phyloP scores from a whole-genome alignment of 2,797 vertebrate species.

The Amniataba percoides region DNA sequence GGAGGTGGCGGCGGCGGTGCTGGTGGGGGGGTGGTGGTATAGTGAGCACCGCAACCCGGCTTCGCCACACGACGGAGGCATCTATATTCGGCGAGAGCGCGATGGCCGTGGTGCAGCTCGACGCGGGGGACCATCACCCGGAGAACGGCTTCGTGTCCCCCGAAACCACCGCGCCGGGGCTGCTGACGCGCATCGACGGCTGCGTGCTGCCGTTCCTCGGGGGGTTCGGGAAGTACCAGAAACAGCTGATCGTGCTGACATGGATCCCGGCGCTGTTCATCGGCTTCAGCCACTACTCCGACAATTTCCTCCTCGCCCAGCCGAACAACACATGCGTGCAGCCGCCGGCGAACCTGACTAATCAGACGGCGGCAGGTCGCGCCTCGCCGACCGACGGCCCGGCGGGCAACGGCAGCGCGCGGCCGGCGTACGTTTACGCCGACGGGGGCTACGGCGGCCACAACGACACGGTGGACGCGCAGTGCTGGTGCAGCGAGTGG shows the following conservation, averaged over 20 bases:
- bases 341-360: constrained; percentile 65
- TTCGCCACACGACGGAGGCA: constrained; percentile 75
- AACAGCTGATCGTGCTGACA: constrained; percentile 93
- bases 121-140: constrained; percentile 81
- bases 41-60: constrained; percentile 77
- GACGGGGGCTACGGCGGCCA: constrained; percentile 56
- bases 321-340: constrained; percentile 90
- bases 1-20: too few species aligned
- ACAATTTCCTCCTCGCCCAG: constrained; percentile 93
- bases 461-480: constrained; percentile 66
- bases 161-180: constrained; percentile 73
- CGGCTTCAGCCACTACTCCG: constrained; percentile 96
- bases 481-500: constrained; percentile 88
- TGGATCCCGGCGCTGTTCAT: constrained; percentile 96
- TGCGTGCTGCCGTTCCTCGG: constrained; percentile 92
- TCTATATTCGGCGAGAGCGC: constrained; percentile 71
- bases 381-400: constrained; percentile 50
- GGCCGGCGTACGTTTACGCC: constrained; percentile 34
- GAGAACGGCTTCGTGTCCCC: constrained; percentile 88
- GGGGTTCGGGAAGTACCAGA: constrained; percentile 93
- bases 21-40: constrained; percentile 42
- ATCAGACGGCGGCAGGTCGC: constrained; percentile 43
- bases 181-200: constrained; percentile 91
- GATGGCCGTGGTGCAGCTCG: constrained; percentile 86
- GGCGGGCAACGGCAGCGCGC: constrained; percentile 56